Base-by-base conservation (phyloP, 2,113 vertebrate genomes). In the Anhinga anhinga region DNA sequence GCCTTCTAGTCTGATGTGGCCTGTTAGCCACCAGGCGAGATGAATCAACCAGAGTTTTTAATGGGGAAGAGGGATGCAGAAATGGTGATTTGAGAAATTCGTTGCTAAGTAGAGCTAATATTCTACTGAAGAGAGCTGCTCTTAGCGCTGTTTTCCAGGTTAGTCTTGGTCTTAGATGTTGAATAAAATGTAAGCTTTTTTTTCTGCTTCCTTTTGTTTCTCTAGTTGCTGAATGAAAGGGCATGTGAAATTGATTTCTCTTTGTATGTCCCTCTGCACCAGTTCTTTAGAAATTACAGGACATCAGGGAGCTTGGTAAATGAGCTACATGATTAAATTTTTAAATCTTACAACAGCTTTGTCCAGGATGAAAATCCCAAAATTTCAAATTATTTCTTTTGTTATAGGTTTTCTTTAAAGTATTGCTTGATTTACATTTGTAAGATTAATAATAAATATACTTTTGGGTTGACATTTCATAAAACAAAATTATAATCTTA, bases 261-360 rank as follows among this genome's bases (percentile, higher is more conserved):
- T 94, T 79, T 94, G 47, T 79, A 72, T 85, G 66, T 95, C 91
- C 70, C 91, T 93, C 45, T 5, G 23, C 66, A 87, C 91, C 78
- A 72, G 84, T 95, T 91, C 86, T 93, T 90, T 27, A 90, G 67
- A 95, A 97, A 91, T 93, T 93, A 95, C 86, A 80, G 81, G 78
- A 47, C 95, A 80, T 87, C 36, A 50, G 96, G 96, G 93, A 96
- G 66, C 9, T 13, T 82, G 87, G 78, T 87, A 91, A 95, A 96
- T 91, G 91, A 95, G 91, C 66, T 91, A 80, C 66, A 80, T 95
- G 95, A 97, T 96, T 95, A 94, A 87, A 95, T 90, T 97, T 96
- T 95, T 93, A 91, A 95, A 96, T 97, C 93, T 87, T 88, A 63
- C 6, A 94, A 49, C 70, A 82, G 86, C 81, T 73, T 94, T 96